phyloP scores from a whole-genome alignment of 2,113 vertebrate species.

The Aleadryas rufinucha region DNA sequence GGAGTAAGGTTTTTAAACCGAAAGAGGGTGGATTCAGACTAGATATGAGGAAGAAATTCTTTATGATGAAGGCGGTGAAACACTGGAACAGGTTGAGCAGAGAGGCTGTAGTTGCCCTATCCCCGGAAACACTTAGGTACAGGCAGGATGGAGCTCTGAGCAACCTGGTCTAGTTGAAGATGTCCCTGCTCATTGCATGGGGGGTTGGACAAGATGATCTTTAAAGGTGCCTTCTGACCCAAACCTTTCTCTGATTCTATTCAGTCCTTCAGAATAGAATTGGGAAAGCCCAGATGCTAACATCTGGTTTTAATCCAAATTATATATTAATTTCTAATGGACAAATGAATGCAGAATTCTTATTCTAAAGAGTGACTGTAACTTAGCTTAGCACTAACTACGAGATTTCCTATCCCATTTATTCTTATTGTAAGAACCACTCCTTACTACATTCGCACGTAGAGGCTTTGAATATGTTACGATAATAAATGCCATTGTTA shows the following conservation, averaged over 20 bases:
- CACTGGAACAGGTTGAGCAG: neutral
- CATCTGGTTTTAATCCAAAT: neutral
- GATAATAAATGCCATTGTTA: constrained; percentile 53
- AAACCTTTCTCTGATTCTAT: neutral
- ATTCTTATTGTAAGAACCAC: constrained; percentile 33
- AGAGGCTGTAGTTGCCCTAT: neutral
- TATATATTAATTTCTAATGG: neutral
- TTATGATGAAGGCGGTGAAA: neutral
- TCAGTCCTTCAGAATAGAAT: neutral
- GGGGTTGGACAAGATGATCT: neutral
- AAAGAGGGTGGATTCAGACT: neutral
- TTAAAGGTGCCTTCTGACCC: neutral
- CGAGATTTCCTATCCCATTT: constrained; percentile 24
- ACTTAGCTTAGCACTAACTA: neutral
- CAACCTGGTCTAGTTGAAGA: neutral
- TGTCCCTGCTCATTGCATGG: neutral
- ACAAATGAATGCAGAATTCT: neutral
- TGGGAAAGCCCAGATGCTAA: neutral
- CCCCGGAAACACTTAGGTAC: neutral
- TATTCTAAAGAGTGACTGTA: neutral
- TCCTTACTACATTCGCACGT: constrained; percentile 7
- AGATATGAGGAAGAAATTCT: neutral
- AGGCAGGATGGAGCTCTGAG: neutral
- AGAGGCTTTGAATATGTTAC: constrained; percentile 51
- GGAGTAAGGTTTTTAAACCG: neutral